phyloP scores from a whole-genome alignment of 2,797 vertebrate genomes.

The Zalophus californianus region DNA sequence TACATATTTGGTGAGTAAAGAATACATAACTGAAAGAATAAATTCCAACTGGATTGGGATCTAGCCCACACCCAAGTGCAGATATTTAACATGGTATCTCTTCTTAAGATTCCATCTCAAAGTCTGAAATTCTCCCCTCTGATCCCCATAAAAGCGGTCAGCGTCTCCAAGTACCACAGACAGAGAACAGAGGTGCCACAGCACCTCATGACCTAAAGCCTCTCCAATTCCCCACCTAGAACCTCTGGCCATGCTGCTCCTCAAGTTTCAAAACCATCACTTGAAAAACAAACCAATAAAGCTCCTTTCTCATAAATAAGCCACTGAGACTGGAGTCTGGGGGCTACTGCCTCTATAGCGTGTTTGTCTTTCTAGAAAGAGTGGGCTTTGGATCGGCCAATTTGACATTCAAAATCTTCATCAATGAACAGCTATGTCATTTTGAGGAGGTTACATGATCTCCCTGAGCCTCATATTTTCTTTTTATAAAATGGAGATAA shows the following conservation, averaged over 20 bases:
- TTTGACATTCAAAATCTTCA: not conserved
- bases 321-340: not conserved
- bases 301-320: not conserved
- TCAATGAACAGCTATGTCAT: not conserved
- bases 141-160: not conserved
- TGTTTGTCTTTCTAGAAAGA: conserved; percentile 17
- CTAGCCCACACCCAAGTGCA: not conserved
- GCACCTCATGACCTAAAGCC: not conserved
- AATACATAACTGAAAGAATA: not conserved
- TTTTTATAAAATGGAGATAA: not conserved
- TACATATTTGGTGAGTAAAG: not conserved
- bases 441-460: not conserved
- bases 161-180: not conserved
- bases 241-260: not conserved
- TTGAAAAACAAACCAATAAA: not conserved
- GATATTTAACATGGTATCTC: not conserved
- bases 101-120: not conserved
- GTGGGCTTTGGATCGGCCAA: not conserved
- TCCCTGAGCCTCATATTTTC: not conserved
- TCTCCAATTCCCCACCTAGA: not conserved
- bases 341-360: not conserved
- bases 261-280: not conserved
- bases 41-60: too few species aligned
- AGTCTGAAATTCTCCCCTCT: not conserved
- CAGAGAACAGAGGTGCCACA: not conserved